Evolutionary conservation across 2,113 vertebrate genomes (phyloP), one percentile per base, ranked within the genome.

Genomic region (Limnothrissa miodon): DNA sequence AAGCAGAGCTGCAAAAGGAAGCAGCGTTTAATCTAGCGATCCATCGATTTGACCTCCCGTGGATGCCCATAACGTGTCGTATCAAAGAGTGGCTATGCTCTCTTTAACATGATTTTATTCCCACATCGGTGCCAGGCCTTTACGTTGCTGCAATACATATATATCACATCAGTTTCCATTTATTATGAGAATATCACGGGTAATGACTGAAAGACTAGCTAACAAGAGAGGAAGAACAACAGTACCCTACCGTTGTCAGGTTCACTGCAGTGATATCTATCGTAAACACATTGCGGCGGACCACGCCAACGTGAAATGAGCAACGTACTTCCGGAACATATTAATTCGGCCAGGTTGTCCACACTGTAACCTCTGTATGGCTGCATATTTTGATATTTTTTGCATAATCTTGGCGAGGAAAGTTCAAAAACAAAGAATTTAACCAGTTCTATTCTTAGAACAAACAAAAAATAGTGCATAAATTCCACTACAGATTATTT

Each of bases 21-120:
- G 82, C 48, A 78, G 70, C 29, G 45, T 66, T 83, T 84, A 86
- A 86, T 81, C 66, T 78, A 80, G 81, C 85, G 78, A 21, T 83
- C 81, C 83, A 81, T 80, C 78, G 56, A 80, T 42, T 33, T 78
- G 45, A 89, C 89, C 89, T 90, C 90, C 85, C 82, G 83, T 85
- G 86, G 78, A 87, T 88, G 89, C 86, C 92, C 93, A 95, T 94
- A 91, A 90, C 92, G 90, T 85, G 59, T 6, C 42, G 42, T 23
- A 19, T 23, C 3, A 25, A 66, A 66, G 59, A 13, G 59, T 66
- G n/a, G 25, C 13, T 66, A 66, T 66, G n/a, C 25, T 33, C 59
- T 66, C 59, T 25, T 66, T 66, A 15, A 29, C 59, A 66, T 66
- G 59, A 25, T 59, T 59, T 59, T 59, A 25, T 0, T 66, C 59